Evolutionary conservation across 1,140 invertebrate genomes (phyloP).

Genomic region (Trissolcus basalis): DNA sequence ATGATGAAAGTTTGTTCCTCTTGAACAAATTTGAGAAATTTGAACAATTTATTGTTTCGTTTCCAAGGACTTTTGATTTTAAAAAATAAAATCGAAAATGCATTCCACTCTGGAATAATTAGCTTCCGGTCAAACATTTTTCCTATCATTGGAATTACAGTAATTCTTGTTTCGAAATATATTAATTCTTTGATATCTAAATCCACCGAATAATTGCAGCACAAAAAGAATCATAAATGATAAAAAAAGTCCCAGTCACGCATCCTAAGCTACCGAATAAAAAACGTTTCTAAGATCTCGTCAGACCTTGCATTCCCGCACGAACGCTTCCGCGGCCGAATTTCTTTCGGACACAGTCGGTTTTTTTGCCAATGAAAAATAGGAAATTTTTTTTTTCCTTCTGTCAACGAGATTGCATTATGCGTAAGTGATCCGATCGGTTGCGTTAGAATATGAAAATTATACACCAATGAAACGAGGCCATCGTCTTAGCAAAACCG

Average conservation of each 20-base stretch:
- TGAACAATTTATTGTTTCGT: too few species aligned
- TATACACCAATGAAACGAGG: slow-evolving; percentile 38
- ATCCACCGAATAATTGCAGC: background rate
- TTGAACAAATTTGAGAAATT: too few species aligned
- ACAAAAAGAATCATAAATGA: slow-evolving; percentile 22
- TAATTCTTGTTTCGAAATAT: too few species aligned
- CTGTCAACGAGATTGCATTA: slow-evolving; percentile 19
- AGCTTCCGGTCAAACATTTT: background rate
- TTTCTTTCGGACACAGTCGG: slow-evolving; percentile 29
- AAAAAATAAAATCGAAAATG: too few species aligned
- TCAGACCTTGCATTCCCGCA: slow-evolving; percentile 51
- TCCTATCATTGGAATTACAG: background rate
- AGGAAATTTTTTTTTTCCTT: slow-evolving; percentile 4
- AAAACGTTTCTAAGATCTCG: slow-evolving; percentile 36
- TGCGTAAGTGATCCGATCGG: slow-evolving; percentile 15
- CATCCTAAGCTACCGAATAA: slow-evolving; percentile 33
- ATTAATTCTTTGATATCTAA: too few species aligned
- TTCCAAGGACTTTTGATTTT: too few species aligned
- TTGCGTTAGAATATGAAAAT: slow-evolving; percentile 31
- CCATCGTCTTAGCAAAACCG: slow-evolving; percentile 36
- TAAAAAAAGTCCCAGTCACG: slow-evolving; percentile 42
- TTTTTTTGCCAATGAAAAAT: slow-evolving; percentile 2
- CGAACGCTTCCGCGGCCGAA: slow-evolving; percentile 55
- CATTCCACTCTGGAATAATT: too few species aligned
- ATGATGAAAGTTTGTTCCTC: too few species aligned